Conservation (phyloP, 2,113 vertebrate species). For the Colinus virginianus region DNA sequence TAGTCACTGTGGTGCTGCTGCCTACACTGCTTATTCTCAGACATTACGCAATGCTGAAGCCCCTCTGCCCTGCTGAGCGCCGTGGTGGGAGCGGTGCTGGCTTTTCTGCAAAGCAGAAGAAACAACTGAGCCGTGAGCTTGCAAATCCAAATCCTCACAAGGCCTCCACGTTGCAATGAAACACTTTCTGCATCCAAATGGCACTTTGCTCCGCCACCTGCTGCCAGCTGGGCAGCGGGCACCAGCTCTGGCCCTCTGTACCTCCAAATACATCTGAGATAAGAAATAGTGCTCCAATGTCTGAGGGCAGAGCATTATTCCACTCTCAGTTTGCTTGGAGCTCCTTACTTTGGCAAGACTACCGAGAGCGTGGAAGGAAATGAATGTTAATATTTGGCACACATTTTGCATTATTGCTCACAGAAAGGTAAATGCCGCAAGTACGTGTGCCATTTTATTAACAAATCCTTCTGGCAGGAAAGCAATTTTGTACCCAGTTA, state of each 20-base stretch:
- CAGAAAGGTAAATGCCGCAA: constrained; percentile 44
- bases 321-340: background rate
- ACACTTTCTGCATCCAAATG: background rate
- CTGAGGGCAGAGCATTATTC: background rate
- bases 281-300: background rate
- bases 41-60: background rate
- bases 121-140: fast-evolving
- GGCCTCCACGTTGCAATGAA: background rate
- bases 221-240: background rate
- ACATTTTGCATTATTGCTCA: background rate
- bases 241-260: fast-evolving
- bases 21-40: background rate
- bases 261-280: background rate
- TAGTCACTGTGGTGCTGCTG: background rate
- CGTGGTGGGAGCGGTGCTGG: fast-evolving
- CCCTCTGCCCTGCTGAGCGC: fast-evolving
- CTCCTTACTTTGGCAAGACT: background rate
- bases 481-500: background rate
- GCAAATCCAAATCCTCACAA: fast-evolving
- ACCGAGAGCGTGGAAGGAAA: background rate
- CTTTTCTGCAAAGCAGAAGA: background rate
- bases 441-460: constrained; percentile 40
- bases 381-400: background rate
- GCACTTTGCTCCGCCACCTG: background rate
- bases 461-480: constrained; percentile 27